Evolutionary conservation across 2,113 vertebrate genomes (phyloP).

Genomic region (Tympanuchus pallidicinctus): DNA sequence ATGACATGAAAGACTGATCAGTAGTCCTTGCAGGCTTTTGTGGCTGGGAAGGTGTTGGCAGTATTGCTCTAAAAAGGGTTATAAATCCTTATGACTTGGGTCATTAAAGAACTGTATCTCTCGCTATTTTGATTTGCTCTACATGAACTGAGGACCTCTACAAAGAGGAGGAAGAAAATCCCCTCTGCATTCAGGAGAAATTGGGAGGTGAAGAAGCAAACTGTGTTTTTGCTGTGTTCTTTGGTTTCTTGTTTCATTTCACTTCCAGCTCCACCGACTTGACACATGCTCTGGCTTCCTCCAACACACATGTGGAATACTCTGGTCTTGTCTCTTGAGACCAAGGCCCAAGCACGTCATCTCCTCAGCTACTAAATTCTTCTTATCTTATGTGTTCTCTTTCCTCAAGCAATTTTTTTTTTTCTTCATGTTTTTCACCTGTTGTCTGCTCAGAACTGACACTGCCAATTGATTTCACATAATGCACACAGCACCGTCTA

Average conservation of each 20-base stretch:
- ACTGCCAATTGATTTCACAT: conserved; percentile 17
- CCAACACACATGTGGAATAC: not conserved
- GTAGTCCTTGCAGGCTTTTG: not conserved
- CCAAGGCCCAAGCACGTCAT: not conserved
- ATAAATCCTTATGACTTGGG: conserved; percentile 18
- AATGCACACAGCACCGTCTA: not conserved
- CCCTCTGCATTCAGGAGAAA: not conserved
- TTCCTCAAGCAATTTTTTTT: not conserved
- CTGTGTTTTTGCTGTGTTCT: fast-evolving
- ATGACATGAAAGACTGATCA: not conserved
- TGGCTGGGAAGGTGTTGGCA: not conserved
- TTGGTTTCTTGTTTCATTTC: not conserved
- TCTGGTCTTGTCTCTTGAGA: not conserved
- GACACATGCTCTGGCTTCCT: not conserved
- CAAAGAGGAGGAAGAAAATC: not conserved
- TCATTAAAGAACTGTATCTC: conserved; percentile 12
- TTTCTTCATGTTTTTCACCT: not conserved
- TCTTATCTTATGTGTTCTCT: fast-evolving
- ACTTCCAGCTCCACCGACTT: not conserved
- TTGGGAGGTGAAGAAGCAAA: not conserved
- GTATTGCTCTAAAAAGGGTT: not conserved
- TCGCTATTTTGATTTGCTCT: not conserved
- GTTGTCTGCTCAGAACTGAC: not conserved
- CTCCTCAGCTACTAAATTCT: not conserved
- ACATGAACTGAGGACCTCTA: not conserved